Percentiles rank a stretch among this genome's conserved stretches.
These are phyloP conservation scores for Diadromus collaris DNA, from an alignment of 2,888 invertebrate genomes.

Conservation along the genomic window DNA sequence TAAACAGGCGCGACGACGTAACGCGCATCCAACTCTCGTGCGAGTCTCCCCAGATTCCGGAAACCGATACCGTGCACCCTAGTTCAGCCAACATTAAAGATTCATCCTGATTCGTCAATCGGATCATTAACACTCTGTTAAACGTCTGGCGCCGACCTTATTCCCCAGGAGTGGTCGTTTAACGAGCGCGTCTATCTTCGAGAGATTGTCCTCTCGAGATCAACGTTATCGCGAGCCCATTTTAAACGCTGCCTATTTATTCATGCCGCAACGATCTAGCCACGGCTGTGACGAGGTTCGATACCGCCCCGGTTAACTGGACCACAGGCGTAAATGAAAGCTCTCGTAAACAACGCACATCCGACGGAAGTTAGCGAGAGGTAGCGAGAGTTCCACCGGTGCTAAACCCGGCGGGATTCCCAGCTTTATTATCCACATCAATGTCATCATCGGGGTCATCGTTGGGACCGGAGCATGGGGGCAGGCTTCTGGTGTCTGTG, in stretches of 20 bases:
- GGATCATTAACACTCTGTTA: constrained; percentile 37
- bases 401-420: constrained; percentile 37
- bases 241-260: constrained; percentile 42
- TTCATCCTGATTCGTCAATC: constrained; percentile 26
- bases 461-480: background rate
- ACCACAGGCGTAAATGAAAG: constrained; percentile 20
- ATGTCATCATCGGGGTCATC: constrained; percentile 61
- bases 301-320: background rate
- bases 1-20: constrained; percentile 33
- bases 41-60: constrained; percentile 36
- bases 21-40: constrained; percentile 22
- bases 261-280: constrained; percentile 45
- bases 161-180: constrained; percentile 30
- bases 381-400: constrained; percentile 20
- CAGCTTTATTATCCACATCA: constrained; percentile 52
- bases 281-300: background rate
- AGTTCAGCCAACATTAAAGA: constrained; percentile 19
- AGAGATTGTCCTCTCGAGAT: constrained; percentile 27
- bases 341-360: constrained; percentile 6
- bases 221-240: constrained; percentile 14
- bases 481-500: background rate
- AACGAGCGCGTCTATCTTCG: background rate
- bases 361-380: background rate
- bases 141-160: constrained; percentile 4
- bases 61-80: constrained; percentile 21